Evolutionary conservation across 2,113 vertebrate genomes (phyloP).

Genomic region (Scomber japonicus): DNA sequence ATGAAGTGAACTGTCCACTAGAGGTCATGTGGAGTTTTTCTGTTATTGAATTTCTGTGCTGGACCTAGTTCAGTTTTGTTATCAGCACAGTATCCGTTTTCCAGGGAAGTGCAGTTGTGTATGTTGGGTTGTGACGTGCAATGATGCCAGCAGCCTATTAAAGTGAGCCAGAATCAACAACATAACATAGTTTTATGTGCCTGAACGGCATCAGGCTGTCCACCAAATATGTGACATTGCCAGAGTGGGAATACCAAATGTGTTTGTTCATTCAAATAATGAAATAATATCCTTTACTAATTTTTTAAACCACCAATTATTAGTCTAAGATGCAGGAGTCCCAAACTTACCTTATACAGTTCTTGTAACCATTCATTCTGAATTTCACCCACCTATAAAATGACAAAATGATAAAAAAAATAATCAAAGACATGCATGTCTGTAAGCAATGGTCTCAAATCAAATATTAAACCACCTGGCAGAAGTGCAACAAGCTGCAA

Average conservation of each 20-base stretch:
- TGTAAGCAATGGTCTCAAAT: neutral
- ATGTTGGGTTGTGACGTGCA: neutral
- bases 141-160: neutral
- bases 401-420: constrained; percentile 25
- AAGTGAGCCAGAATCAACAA: neutral
- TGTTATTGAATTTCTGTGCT: neutral
- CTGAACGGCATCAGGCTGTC: neutral
- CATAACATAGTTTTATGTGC: neutral
- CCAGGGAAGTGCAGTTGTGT: neutral
- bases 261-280: too few relatives aligned
- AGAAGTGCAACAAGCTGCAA: too few relatives aligned
- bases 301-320: neutral
- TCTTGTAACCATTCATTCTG: constrained; percentile 85
- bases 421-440: neutral
- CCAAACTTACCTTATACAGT: constrained; percentile 80
- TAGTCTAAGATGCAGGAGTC: neutral
- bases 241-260: neutral
- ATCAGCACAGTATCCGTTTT: constrained; percentile 8
- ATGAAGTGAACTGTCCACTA: constrained; percentile 16
- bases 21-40: constrained; percentile 21
- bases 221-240: neutral
- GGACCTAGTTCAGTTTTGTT: neutral
- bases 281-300: too few relatives aligned
- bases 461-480: neutral
- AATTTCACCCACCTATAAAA: constrained; percentile 82